Percentiles rank a stretch among this genome's conserved stretches.
phyloP scores from a whole-genome alignment of 2,113 vertebrate genomes.

The Psophia crepitans region DNA sequence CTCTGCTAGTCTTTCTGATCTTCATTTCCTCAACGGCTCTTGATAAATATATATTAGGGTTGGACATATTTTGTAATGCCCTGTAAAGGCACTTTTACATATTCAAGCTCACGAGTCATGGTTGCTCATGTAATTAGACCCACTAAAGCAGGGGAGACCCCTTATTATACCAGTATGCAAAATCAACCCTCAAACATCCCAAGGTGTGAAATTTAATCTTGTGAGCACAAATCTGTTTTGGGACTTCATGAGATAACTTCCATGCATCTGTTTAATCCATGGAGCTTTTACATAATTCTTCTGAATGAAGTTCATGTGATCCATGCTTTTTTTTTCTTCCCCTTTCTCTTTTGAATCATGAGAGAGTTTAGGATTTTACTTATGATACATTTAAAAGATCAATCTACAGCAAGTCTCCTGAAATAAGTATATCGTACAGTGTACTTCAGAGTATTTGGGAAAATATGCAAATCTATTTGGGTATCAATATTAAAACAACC shows the following conservation, averaged over 20 bases:
- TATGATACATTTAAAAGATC: not conserved
- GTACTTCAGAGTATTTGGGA: not conserved
- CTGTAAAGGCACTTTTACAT: not conserved
- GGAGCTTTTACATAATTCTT: constrained; percentile 17
- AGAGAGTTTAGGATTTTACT: not conserved
- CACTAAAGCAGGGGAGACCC: not conserved
- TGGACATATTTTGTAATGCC: not conserved
- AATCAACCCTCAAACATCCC: not conserved
- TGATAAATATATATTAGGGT: not conserved
- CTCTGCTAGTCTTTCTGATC: not conserved
- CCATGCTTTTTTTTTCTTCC: not conserved
- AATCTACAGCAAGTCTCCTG: not conserved
- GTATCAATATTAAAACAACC: not conserved
- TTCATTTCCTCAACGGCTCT: not conserved
- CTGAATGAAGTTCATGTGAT: constrained; percentile 3
- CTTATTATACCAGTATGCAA: not conserved
- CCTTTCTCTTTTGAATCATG: not conserved
- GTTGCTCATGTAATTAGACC: not conserved
- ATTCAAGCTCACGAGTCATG: not conserved
- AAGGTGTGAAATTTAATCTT: constrained; percentile 34
- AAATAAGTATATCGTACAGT: not conserved
- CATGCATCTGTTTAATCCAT: not conserved
- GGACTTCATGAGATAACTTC: constrained; percentile 6
- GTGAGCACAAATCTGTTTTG: not conserved
- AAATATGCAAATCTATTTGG: not conserved